Conservation (phyloP, 2,888 invertebrate species). For the Athrips mouffetella region DNA sequence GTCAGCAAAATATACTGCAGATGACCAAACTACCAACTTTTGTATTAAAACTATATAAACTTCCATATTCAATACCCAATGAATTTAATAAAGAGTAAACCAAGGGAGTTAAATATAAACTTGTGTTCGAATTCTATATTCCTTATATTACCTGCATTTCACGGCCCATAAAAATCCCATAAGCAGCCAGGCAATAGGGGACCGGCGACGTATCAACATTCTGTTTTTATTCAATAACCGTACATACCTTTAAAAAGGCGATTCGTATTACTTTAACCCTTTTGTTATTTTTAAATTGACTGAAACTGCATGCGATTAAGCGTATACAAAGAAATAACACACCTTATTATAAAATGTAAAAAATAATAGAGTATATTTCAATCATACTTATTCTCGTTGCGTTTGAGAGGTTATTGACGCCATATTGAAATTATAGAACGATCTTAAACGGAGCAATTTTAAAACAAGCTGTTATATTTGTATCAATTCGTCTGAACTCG, state of each 20-base stretch:
- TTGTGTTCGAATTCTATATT: constrained; percentile 33
- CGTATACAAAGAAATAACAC: constrained; percentile 15
- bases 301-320: constrained; percentile 42
- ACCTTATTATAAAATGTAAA: constrained; percentile 5
- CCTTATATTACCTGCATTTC: constrained; percentile 58
- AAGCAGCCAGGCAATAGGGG: constrained; percentile 44
- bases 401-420: constrained; percentile 7
- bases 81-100: neutral
- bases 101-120: neutral
- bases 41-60: no score
- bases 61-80: no score
- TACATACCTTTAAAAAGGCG: constrained; percentile 46
- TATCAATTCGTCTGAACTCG: constrained; percentile 33
- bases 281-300: constrained; percentile 61
- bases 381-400: neutral
- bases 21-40: no score
- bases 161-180: constrained; percentile 58
- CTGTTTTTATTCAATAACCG: constrained; percentile 62
- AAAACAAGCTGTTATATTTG: constrained; percentile 29
- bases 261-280: constrained; percentile 51
- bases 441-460: constrained; percentile 27
- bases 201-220: constrained; percentile 44
- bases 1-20: no score
- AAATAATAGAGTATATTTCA: neutral
- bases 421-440: constrained; percentile 1